These are phyloP conservation scores for Acrocyrtus sp. DNA, from an alignment of 2,888 invertebrate genomes.

Conservation along the genomic window DNA sequence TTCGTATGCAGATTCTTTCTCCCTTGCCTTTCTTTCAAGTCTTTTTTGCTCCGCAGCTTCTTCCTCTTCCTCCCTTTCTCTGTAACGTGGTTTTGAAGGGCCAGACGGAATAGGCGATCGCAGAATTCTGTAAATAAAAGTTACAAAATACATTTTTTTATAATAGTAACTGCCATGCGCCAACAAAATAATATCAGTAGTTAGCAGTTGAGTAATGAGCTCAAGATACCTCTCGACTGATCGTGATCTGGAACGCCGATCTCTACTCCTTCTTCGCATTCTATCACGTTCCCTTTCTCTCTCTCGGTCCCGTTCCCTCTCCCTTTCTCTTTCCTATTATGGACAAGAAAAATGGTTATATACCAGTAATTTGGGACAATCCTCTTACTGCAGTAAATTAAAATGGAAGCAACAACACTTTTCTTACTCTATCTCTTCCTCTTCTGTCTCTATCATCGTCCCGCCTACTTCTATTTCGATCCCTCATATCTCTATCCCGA, in stretches of 20 bases:
- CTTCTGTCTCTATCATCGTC: constrained; percentile 42
- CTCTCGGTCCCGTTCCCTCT: constrained; percentile 65
- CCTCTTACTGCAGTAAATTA: too few species aligned
- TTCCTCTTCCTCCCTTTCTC: constrained; percentile 88
- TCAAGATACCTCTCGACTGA: constrained; percentile 55
- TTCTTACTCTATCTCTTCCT: constrained; percentile 35
- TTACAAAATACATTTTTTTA: too few species aligned
- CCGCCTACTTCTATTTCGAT: constrained; percentile 23
- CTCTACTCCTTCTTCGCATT: constrained; percentile 68
- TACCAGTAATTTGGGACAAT: too few species aligned
- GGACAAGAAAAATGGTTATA: not conserved
- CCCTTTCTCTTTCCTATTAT: constrained; percentile 59
- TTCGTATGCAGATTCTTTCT: constrained; percentile 97
- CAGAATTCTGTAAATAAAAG: constrained; percentile 66
- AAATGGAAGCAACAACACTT: too few species aligned
- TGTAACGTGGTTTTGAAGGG: constrained; percentile 63
- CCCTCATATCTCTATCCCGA: constrained; percentile 37
- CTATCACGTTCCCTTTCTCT: constrained; percentile 68
- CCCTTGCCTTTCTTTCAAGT: constrained; percentile 88
- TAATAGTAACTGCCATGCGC: too few species aligned
- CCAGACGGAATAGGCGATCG: constrained; percentile 71
- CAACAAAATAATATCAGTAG: too few species aligned
- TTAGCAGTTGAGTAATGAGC: too few species aligned
- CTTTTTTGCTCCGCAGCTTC: constrained; percentile 91
- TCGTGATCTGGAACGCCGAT: constrained; percentile 64